phyloP scores from a whole-genome alignment of 2,113 vertebrate genomes.

The Gallinago undulata region DNA sequence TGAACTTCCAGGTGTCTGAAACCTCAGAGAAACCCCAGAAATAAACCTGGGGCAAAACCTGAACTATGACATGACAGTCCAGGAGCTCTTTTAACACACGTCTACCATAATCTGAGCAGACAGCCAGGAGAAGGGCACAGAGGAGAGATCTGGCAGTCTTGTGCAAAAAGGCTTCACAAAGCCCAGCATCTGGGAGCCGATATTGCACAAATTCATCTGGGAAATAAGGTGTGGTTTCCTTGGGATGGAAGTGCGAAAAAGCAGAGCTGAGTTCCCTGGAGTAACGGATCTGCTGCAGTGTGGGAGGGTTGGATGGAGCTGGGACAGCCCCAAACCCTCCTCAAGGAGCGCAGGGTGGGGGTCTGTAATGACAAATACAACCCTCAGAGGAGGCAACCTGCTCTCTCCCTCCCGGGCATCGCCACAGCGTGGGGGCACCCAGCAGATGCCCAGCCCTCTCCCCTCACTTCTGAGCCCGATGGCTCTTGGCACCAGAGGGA shows the following conservation, averaged over 20 bases:
- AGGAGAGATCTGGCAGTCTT: not conserved
- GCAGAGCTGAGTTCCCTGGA: not conserved
- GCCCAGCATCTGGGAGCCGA: not conserved
- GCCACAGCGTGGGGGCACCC: not conserved
- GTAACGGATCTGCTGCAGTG: not conserved
- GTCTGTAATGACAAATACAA: rapidly evolving
- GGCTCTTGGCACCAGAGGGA: not conserved
- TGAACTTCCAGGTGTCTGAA: not conserved
- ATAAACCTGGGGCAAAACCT: not conserved
- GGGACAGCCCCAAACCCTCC: not conserved
- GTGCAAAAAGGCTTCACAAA: not conserved
- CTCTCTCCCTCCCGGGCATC: not conserved
- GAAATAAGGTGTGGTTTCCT: not conserved
- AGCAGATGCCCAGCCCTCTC: too few relatives aligned
- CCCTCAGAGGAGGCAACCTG: too few relatives aligned
- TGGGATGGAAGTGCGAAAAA: not conserved
- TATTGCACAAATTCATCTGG: not conserved
- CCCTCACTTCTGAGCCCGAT: rapidly evolving
- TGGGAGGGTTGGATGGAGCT: not conserved
- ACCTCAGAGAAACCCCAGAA: not conserved
- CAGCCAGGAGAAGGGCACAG: rapidly evolving
- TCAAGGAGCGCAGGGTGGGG: rapidly evolving
- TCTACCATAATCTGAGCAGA: not conserved
- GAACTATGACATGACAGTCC: not conserved
- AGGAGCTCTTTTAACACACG: not conserved